Base-by-base conservation (phyloP, 2,888 invertebrate genomes). In the Celastrina argiolus region DNA sequence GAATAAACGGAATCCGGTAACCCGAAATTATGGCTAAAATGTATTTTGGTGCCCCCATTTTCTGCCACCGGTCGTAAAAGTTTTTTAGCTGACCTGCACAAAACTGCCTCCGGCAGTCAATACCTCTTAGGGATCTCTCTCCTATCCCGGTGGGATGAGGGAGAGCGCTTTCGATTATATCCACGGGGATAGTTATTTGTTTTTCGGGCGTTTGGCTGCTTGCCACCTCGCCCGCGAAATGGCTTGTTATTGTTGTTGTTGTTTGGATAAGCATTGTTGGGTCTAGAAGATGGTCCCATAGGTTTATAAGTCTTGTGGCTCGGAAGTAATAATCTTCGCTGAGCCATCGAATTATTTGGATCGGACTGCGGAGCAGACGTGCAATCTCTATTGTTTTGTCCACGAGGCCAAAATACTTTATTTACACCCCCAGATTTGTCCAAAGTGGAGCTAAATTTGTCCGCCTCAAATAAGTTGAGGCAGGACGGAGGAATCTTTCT, bases 1-100 rank as follows among this genome's bases (percentile, higher is more conserved):
- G 14, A 1, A n/a, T 2, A 63, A 68, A 69, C 3, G 68, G 68
- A 65, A 69, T 67, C 45, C 68, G 69, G 59, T 69, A 68, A 28
- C 68, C 69, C 16, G 56, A 18, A 41, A 67, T 63, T 66, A 69
- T 65, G 51, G 26, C 10, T n/a, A 67, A 16, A 4, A 69, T 10
- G 34, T 58, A 34, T 0, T 45, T 51, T 22, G 56, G 66, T 22
- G 69, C 65, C 1, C 58, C 65, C 31, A 67, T 5, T 65, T 66
- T 39, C 39, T 39, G 63, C 69, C 67, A 69, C 12, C 56, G 58
- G 8, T 34, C 39, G 56, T 59, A 36, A 63, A 36, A 36, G 36
- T 34, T 1, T 51, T 65, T 31, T 22, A 67, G 28, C 14, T 31
- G 59, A 41, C 65, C 67, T 2, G 66, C 65, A 26, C 64, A 64